These are phyloP conservation scores for Margaritifera margaritifera DNA, from an alignment of 2,888 invertebrate genomes.

Conservation along the genomic window DNA sequence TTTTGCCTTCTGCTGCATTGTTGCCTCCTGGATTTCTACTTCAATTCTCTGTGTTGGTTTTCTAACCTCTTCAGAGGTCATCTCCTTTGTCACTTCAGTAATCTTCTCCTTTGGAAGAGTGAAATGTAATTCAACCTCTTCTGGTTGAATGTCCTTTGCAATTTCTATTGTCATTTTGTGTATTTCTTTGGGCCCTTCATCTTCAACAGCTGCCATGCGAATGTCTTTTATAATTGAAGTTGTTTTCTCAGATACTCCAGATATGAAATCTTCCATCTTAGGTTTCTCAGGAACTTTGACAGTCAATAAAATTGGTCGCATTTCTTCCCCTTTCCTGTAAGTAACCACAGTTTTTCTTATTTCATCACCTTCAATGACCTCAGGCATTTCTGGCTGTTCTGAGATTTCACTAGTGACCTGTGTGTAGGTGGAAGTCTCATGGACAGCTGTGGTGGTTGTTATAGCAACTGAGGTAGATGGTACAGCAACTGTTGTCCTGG, in stretches of 20 bases:
- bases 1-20: slow-evolving; percentile 52
- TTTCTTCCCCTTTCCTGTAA: slow-evolving; percentile 51
- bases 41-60: slow-evolving; percentile 58
- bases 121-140: slow-evolving; percentile 50
- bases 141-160: slow-evolving; percentile 48
- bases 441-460: slow-evolving; percentile 36
- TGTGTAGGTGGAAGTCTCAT: slow-evolving; percentile 32
- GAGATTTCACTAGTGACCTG: slow-evolving; percentile 36
- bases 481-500: slow-evolving; percentile 26
- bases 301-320: slow-evolving; percentile 48
- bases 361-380: slow-evolving; percentile 53
- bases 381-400: slow-evolving; percentile 39
- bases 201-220: slow-evolving; percentile 40
- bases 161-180: slow-evolving; percentile 68
- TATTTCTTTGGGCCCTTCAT: slow-evolving; percentile 34
- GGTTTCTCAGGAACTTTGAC: slow-evolving; percentile 51
- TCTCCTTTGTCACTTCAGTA: slow-evolving; percentile 36
- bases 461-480: slow-evolving; percentile 46
- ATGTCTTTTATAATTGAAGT: slow-evolving; percentile 56
- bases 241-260: slow-evolving; percentile 49
- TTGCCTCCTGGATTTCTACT: slow-evolving; percentile 60
- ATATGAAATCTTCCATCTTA: slow-evolving; percentile 41
- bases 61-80: slow-evolving; percentile 37
- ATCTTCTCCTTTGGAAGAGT: slow-evolving; percentile 35
- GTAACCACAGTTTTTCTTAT: slow-evolving; percentile 47